Percentiles rank a stretch among this genome's conserved stretches.
phyloP scores from a whole-genome alignment of 2,113 vertebrate genomes.

The Glareola pratincola region DNA sequence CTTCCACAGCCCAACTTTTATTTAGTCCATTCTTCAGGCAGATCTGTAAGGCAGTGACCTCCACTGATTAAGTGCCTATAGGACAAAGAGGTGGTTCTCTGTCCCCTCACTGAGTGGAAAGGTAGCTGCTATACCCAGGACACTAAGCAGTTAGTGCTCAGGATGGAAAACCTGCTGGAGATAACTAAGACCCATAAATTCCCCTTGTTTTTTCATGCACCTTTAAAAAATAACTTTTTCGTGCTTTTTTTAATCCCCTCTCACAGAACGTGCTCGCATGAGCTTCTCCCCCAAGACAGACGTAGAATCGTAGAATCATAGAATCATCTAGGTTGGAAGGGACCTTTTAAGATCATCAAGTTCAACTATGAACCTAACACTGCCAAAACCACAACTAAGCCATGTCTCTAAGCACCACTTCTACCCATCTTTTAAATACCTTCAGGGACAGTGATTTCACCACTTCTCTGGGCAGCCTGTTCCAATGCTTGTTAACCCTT shows the following conservation, averaged over 20 bases:
- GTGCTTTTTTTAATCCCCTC: neutral
- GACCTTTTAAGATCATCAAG: neutral
- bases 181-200: neutral
- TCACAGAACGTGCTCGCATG: neutral
- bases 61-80: neutral
- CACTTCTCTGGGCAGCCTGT: neutral
- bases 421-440: neutral
- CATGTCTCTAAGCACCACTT: neutral
- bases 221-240: neutral
- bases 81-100: neutral
- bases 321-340: neutral
- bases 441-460: neutral
- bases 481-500: neutral
- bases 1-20: neutral
- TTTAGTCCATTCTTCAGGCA: neutral
- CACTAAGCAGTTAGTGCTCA: neutral
- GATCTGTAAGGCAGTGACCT: neutral
- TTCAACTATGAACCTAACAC: neutral
- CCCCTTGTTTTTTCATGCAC: neutral
- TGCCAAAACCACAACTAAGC: neutral
- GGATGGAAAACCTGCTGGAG: neutral
- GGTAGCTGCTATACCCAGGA: neutral
- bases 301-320: neutral
- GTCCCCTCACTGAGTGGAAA: neutral
- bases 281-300: accelerated